Base-by-base conservation (phyloP, 2,113 vertebrate species). In the Engystomops pustulosus region DNA sequence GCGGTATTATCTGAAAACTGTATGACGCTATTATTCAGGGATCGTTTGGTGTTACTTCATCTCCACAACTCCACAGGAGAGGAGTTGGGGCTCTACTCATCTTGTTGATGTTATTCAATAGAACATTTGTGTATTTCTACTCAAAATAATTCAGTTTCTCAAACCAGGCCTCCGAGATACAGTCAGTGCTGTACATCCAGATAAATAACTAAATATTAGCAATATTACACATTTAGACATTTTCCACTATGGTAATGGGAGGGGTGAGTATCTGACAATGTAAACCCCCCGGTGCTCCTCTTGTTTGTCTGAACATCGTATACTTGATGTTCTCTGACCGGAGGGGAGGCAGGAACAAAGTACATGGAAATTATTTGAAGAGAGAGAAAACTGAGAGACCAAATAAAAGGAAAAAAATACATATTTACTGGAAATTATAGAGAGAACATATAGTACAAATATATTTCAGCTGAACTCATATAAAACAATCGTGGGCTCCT, bases 281-380 rank as follows among this genome's bases (percentile, higher is more conserved):
- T 30, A 65, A 32, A 17, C 4, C 25, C 60, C 27, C 27, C 27
- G 4, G 25, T 11, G 60, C 30, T 32, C 27, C 27, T 17, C 3
- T 65, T 30, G 60, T n/a, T 32, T 65, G 27, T 65, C 6, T 32
- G 60, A 62, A 30, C 58, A 30, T 62, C 14, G 10, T 65, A 30
- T 32, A 17, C 27, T 65, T 65, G 60, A 65, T 65, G 27, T 65
- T 65, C 30, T 65, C 27, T 65, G 60, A 30, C 60, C 27, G 60
- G 60, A 32, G 60, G 60, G 3, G 60, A 77, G 11, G 20, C 47
- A 36, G 49, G 14, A 32, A 77, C 27, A 55, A 12, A 51, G 23
- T 2, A 34, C 49, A 76, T 20, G 3, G 45, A 27, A 55, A 32
- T 18, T 32, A 17, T 76, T 27, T 74, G 70, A 74, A 74, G 23